Conservation (phyloP, 2,113 vertebrate genomes). For the Dissostichus mawsoni region DNA sequence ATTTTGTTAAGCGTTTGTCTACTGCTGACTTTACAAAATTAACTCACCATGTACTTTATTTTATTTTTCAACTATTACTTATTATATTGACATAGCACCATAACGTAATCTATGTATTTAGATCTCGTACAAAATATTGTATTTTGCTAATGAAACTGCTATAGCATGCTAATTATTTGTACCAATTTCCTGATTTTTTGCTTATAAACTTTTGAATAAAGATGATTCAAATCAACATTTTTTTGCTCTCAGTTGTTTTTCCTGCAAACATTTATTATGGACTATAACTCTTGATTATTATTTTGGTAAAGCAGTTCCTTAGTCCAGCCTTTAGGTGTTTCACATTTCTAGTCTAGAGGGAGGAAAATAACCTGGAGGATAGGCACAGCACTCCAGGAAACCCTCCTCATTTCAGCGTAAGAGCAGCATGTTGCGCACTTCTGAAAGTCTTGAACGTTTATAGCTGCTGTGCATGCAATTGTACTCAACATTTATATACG, state of each 20-base stretch:
- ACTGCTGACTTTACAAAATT: conserved; percentile 28
- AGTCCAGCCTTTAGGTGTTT: background rate
- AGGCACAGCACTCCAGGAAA: conserved; percentile 49
- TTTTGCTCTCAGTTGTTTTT: background rate
- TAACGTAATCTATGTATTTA: conserved; percentile 13
- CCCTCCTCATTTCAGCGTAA: conserved; percentile 8
- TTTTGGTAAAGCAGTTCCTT: background rate
- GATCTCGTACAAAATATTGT: conserved; percentile 6
- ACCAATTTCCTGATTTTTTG: conserved; percentile 34
- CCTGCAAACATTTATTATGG: background rate
- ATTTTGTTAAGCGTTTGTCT: conserved; percentile 8
- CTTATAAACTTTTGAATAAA: conserved; percentile 63
- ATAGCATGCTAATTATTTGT: conserved; percentile 30
- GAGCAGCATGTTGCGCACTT: conserved; percentile 63
- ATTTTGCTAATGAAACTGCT: conserved; percentile 10
- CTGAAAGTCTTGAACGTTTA: conserved; percentile 15
- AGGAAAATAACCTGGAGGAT: conserved; percentile 49
- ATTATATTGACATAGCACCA: conserved; percentile 1
- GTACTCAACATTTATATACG: background rate
- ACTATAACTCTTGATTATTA: background rate
- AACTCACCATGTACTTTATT: conserved; percentile 50
- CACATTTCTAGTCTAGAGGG: conserved; percentile 30
- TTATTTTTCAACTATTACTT: conserved; percentile 7
- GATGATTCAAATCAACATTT: conserved; percentile 1
- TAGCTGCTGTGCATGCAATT: conserved; percentile 19